Evolutionary conservation across 2,113 vertebrate species (phyloP).

Genomic region (Corydoras sp.): DNA sequence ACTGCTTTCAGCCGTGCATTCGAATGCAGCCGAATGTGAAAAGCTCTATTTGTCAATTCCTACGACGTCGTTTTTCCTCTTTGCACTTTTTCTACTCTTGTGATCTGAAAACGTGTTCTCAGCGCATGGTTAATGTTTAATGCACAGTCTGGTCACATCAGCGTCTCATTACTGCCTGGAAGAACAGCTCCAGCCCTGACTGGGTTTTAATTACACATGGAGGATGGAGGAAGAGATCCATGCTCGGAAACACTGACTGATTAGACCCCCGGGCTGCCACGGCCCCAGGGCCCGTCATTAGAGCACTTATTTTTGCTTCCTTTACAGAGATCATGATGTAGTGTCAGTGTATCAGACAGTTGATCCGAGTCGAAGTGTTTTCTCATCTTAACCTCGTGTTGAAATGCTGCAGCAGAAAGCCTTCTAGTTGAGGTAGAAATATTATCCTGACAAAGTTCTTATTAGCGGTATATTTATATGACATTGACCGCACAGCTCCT

Average conservation of each 20-base stretch:
- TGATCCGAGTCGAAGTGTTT: constrained; percentile 12
- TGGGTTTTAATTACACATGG: constrained; percentile 80
- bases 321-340: constrained; percentile 63
- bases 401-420: neutral
- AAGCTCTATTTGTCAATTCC: neutral
- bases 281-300: constrained; percentile 75
- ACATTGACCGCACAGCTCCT: no score
- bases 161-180: constrained; percentile 74
- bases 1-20: neutral
- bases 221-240: constrained; percentile 49
- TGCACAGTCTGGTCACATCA: constrained; percentile 69
- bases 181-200: constrained; percentile 71
- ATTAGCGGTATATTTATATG: no score
- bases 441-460: no score
- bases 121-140: constrained; percentile 79
- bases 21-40: neutral
- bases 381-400: constrained; percentile 11
- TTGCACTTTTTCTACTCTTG: constrained; percentile 2
- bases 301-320: constrained; percentile 69
- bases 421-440: no score
- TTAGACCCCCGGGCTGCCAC: constrained; percentile 78
- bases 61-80: neutral
- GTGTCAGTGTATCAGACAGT: constrained; percentile 12
- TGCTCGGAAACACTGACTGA: constrained; percentile 72
- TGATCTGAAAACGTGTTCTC: neutral